phyloP scores from a whole-genome alignment of 1,140 invertebrate genomes.

The Brachionus manjavacas region DNA sequence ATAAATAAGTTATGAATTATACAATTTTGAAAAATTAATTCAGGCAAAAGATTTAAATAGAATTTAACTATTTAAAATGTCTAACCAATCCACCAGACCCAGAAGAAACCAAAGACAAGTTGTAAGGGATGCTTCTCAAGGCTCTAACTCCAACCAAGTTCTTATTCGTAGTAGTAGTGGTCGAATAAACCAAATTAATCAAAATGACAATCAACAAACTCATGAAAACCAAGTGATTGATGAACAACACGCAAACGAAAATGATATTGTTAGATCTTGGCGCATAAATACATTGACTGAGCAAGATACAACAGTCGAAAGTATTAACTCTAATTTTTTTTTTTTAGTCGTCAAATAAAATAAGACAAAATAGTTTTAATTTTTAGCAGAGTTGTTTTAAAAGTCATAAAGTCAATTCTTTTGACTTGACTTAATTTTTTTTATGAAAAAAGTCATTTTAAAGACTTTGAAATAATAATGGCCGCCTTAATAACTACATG shows the following conservation, averaged over 20 bases:
- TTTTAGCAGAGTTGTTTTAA: no score
- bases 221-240: neutral
- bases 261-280: neutral
- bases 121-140: neutral
- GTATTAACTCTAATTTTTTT: neutral
- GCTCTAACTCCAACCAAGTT: neutral
- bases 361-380: no score
- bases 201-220: neutral
- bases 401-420: no score
- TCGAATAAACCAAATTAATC: neutral
- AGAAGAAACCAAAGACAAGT: neutral
- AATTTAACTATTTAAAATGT: neutral
- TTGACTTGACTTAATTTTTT: no score
- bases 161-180: neutral
- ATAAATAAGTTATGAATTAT: neutral
- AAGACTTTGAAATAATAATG: no score
- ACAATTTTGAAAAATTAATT: neutral
- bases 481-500: no score
- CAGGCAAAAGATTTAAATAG: neutral
- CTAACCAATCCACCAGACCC: neutral
- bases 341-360: no score
- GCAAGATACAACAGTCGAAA: neutral
- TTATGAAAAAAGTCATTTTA: no score
- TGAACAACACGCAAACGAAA: neutral
- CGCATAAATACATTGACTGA: no score